These are phyloP conservation scores for Gopherus flavomarginatus DNA, from an alignment of 2,113 vertebrate species.

Conservation along the genomic window DNA sequence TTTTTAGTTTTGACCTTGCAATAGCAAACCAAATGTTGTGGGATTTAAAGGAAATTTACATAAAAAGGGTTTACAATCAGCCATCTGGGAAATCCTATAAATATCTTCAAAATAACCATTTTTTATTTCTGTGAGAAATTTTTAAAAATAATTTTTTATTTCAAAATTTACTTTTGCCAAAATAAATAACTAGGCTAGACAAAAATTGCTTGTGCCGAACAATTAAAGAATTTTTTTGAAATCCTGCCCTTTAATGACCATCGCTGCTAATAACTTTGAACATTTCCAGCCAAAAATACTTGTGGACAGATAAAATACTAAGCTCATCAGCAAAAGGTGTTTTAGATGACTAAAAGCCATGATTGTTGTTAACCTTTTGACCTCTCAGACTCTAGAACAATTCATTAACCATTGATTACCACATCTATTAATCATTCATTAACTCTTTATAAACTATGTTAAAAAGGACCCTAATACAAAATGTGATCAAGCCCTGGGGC, in stretches of 20 bases:
- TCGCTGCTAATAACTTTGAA: not conserved
- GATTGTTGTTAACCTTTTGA: not conserved
- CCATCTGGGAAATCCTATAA: slow-evolving; percentile 58
- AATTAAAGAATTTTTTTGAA: not conserved
- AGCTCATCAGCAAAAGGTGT: not conserved
- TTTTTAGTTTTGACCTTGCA: slow-evolving; percentile 61
- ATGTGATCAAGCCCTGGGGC: not conserved
- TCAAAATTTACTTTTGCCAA: not conserved
- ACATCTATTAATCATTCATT: not conserved
- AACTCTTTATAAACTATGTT: not conserved
- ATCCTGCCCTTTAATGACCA: not conserved
- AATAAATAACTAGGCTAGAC: not conserved
- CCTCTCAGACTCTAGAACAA: not conserved
- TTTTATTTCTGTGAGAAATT: not conserved
- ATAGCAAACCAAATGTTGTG: slow-evolving; percentile 67
- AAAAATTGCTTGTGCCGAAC: not conserved
- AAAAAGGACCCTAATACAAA: not conserved
- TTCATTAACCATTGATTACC: not conserved
- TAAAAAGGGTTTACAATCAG: slow-evolving; percentile 67
- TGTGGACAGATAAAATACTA: not conserved
- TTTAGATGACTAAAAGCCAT: not conserved
- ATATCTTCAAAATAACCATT: slow-evolving; percentile 35
- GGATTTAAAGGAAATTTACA: slow-evolving; percentile 72
- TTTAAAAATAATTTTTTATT: not conserved
- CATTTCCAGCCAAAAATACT: not conserved